Evolutionary conservation across 2,113 vertebrate genomes (phyloP), one percentile per base, ranked within the genome.

Genomic region (Meleagris gallopavo): DNA sequence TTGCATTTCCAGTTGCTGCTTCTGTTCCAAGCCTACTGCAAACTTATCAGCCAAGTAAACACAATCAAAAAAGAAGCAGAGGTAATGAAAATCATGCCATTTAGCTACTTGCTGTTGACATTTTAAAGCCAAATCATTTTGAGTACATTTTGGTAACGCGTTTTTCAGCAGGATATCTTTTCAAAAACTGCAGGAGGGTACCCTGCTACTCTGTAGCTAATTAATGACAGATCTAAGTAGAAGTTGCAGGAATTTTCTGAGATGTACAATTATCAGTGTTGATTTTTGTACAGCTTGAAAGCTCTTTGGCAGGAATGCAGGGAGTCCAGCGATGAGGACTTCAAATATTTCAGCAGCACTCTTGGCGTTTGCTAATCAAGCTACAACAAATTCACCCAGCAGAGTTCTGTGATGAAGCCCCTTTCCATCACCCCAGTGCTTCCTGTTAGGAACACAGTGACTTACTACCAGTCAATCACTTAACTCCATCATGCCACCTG

Each of bases 21-120:
- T 97, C 98, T 99, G 78, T 99, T 99, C 97, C 99, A 99, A 97
- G 99, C 99, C 78, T 99, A 99, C 92, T 99, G 99, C 95, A 99
- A 99, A 96, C 99, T 99, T 89, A 98, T 99, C 98, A 99, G 96
- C 97, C 98, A 98, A 97, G 98, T 99, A 92, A 99, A 99, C 92
- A 98, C 98, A 82, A 98, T 99, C 93, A 99, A 98, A 97, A 98
- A 98, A 92, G 98, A 99, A 97, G 98, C 99, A 13, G 99, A 99
- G 99, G 99, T 99, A 97, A 98, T 95, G 80, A 90, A 91, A 90
- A 73, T 9, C 27, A 24, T 62, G 58, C 29, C 48, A 48, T 76
- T 95, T 86, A 89, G 57, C 80, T 86, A 20, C 41, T 73, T 72
- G 34, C 64, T 91, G 83, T 74, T 94, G 83, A 83, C 76, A 86